A percentile compares a stretch with the other conserved stretches of the same genome.
These are phyloP conservation scores for Myotis davidii DNA, from an alignment of 2,113 vertebrate genomes.

Conservation along the genomic window DNA sequence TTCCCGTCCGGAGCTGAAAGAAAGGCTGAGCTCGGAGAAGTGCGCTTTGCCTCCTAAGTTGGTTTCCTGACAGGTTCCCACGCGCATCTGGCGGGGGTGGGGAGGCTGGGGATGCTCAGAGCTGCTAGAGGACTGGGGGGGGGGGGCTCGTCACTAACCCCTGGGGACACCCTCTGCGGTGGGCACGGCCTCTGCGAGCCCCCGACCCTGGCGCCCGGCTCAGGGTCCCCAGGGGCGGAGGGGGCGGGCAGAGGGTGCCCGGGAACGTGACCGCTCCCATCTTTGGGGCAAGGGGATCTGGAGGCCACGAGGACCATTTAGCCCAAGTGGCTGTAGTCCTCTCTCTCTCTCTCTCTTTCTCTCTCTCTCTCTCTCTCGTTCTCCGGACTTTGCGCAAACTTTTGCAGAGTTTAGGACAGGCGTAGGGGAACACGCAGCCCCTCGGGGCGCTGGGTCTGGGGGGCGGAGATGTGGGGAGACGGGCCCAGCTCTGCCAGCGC, in stretches of 20 bases:
- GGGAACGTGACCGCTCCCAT: not conserved
- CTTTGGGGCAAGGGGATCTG: not conserved
- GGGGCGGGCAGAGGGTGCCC: not conserved
- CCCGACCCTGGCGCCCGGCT: not conserved
- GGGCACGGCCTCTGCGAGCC: not conserved
- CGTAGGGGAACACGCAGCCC: not conserved
- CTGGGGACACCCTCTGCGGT: not conserved
- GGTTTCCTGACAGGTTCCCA: slow-evolving; percentile 42
- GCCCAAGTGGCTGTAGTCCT: not conserved
- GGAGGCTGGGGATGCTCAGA: not conserved
- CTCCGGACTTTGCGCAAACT: slow-evolving; percentile 53
- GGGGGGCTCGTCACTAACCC: not conserved
- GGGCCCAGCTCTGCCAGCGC: slow-evolving; percentile 8
- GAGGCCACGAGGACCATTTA: not conserved
- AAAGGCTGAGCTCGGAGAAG: not conserved
- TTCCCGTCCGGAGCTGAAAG: not conserved
- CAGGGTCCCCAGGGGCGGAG: not conserved
- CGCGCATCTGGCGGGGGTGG: not conserved
- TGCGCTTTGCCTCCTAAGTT: not conserved
- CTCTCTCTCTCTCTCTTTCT: not conserved
- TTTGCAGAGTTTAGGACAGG: slow-evolving; percentile 44
- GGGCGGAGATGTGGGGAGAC: slow-evolving; percentile 58
- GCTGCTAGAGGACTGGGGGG: not conserved
- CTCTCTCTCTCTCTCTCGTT: not conserved
- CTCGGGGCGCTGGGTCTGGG: not conserved